Evolutionary conservation across 2,797 vertebrate species (phyloP), one percentile per base, ranked within the genome.

Genomic region (Craterocephalus amniculus): DNA sequence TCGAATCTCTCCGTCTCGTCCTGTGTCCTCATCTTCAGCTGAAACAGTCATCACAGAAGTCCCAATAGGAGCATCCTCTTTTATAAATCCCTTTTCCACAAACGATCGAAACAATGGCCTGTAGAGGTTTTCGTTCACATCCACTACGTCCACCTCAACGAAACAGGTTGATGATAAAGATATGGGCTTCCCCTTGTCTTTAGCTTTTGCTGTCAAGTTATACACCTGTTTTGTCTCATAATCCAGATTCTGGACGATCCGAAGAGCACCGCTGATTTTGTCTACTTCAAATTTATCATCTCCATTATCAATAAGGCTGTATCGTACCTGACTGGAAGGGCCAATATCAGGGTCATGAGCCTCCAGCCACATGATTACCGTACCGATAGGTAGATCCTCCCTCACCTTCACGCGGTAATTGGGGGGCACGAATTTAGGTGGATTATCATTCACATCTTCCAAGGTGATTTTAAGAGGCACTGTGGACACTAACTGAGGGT

Each of bases 361-460:
- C 84, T 99, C 97, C 55, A 99, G 85, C 98, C 98, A 99, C 32
- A 93, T 96, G 58, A 99, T 92, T 14, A 99, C 90, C 12, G 98
- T 95, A 71, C 98, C 98, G 35, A 97, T 89, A 0, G 98, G 98
- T 68, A 99, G 95, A 84, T 99, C 98, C 89, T 99, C 98, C 51
- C 97, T 94, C 63, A 97, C 95, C 89, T 96, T 98, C 64, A 97
- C 95, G 1, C 86, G 95, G 55, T 98, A 98, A 85, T 96, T 97
- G 0, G 95, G 92, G 49, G 98, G 98, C 78, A 99, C 92, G 85
- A 98, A 99, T 52, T 91, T 96, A 0, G 98, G 98, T 24, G 97
- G 95, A 70, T 98, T 99, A 84, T 99, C 97, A 52, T 99, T 99
- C 62, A 98, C 93, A 70, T 99, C 98, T 87, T 98, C 97, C 59